Conservation (phyloP, 1,140 invertebrate species). For the Notospermus geniculatus region DNA sequence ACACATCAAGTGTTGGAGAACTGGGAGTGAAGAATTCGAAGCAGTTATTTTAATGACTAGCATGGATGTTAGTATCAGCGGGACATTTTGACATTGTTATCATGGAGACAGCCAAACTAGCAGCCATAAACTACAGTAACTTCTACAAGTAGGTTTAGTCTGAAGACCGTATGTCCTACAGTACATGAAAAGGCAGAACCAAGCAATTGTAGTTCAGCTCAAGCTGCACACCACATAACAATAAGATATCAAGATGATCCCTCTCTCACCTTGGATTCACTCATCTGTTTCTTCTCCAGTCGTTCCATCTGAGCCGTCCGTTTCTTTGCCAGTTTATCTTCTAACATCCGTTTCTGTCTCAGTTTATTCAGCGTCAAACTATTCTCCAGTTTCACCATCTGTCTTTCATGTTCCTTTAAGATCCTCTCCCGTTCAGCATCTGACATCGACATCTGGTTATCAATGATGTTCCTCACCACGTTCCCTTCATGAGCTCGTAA, state of each 20-base stretch:
- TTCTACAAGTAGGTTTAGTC: no score
- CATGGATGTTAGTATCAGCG: no score
- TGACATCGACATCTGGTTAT: conserved; percentile 49
- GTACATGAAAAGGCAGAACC: no score
- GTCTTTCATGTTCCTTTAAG: conserved; percentile 51
- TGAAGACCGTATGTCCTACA: no score
- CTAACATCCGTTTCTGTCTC: conserved; percentile 46
- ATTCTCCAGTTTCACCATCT: conserved; percentile 53
- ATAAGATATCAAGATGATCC: not conserved
- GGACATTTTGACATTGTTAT: no score
- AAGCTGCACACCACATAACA: not conserved
- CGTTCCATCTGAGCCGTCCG: conserved; percentile 40
- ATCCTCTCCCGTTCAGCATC: conserved; percentile 47
- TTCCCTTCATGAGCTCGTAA: conserved; percentile 47
- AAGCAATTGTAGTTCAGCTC: no score
- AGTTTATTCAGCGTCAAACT: conserved; percentile 52
- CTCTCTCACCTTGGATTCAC: conserved; percentile 33
- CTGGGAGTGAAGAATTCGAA: no score
- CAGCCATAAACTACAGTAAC: no score
- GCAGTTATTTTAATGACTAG: no score
- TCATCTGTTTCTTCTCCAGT: conserved; percentile 41
- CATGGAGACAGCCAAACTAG: no score
- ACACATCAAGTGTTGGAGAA: no score
- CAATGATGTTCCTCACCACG: conserved; percentile 44
- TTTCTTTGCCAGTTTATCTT: conserved; percentile 44